Evolutionary conservation across 2,113 vertebrate genomes (phyloP).

Genomic region (Corythaixoides concolor): DNA sequence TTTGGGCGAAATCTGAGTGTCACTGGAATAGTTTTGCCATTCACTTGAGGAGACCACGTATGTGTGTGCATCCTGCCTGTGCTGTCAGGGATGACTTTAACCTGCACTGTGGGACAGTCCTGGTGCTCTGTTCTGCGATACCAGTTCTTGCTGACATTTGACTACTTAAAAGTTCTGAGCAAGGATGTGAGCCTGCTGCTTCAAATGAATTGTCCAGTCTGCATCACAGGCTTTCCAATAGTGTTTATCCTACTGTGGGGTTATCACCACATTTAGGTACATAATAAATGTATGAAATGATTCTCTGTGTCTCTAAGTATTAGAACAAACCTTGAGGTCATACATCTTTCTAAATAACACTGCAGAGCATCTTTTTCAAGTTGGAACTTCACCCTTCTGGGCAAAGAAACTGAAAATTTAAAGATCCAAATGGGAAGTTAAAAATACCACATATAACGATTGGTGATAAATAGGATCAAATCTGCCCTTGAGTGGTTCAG

Average conservation of each 20-base stretch:
- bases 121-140: background rate
- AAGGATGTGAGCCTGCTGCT: background rate
- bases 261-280: background rate
- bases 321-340: background rate
- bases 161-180: background rate
- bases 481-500: background rate
- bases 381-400: background rate
- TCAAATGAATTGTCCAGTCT: background rate
- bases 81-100: background rate
- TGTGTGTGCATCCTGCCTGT: background rate
- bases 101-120: too few relatives aligned
- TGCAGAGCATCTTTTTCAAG: background rate
- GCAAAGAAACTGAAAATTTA: background rate
- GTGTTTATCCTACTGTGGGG: background rate
- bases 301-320: too few relatives aligned
- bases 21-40: background rate
- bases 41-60: fast-evolving
- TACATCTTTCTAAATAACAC: background rate
- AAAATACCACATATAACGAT: too few relatives aligned
- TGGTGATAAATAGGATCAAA: background rate
- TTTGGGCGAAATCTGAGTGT: background rate
- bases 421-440: background rate
- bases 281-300: background rate
- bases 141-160: fast-evolving
- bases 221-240: background rate